Conservation (phyloP, 2,113 vertebrate genomes). For the Ranitomeya imitator region DNA sequence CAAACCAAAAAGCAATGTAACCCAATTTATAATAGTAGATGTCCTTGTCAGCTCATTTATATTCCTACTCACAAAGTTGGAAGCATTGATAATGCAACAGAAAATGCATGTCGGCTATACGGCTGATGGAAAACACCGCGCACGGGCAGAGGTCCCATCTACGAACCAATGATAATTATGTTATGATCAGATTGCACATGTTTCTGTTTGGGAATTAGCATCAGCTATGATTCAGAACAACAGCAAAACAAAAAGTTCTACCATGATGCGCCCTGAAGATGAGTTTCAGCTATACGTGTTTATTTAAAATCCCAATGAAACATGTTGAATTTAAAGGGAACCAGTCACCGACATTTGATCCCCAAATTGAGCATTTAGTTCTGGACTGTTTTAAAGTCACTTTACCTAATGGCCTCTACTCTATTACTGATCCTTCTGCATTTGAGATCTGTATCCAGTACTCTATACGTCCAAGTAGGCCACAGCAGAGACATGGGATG, state of each 20-base stretch:
- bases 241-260: neutral
- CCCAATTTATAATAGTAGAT: conserved; percentile 33
- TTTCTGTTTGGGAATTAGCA: neutral
- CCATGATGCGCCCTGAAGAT: too few relatives aligned
- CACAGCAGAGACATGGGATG: too few relatives aligned
- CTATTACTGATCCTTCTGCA: too few relatives aligned
- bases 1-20: conserved; percentile 42
- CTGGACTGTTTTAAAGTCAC: too few relatives aligned
- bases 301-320: neutral
- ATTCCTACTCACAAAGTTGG: conserved; percentile 21
- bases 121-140: neutral
- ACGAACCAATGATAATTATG: conserved; percentile 6
- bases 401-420: too few relatives aligned
- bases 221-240: neutral
- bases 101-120: conserved; percentile 22
- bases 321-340: neutral
- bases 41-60: conserved; percentile 42
- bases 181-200: conserved; percentile 22
- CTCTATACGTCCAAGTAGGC: too few relatives aligned
- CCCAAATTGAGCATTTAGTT: too few relatives aligned
- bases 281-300: neutral
- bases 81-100: conserved; percentile 37
- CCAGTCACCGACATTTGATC: too few relatives aligned
- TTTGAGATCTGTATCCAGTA: too few relatives aligned
- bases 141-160: conserved; percentile 3